Conservation (phyloP, 2,797 vertebrate genomes). For the Delichon dasypus region DNA sequence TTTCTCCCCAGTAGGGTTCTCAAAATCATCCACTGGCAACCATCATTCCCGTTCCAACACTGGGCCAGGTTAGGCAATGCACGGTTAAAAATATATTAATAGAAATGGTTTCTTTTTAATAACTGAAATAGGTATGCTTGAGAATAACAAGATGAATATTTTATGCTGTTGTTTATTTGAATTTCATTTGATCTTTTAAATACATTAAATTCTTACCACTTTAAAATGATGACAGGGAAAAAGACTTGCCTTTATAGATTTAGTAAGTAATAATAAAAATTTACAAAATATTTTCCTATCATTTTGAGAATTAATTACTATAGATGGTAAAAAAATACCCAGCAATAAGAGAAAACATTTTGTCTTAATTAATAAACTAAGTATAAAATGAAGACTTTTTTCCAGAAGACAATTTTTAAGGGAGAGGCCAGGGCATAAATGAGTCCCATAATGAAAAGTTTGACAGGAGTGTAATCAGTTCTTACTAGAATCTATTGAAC, state of each 20-base stretch:
- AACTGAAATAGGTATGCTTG: not conserved
- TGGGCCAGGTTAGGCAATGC: not conserved
- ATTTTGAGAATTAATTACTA: conserved; percentile 1
- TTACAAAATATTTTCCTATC: conserved; percentile 5
- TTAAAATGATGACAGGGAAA: not conserved
- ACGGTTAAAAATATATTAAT: conserved; percentile 29
- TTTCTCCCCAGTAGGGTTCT: not conserved
- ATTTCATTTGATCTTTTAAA: conserved; percentile 40
- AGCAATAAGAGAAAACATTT: not conserved
- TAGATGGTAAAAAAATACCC: not conserved
- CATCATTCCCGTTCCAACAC: not conserved
- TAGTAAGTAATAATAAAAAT: not conserved
- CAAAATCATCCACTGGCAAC: not conserved
- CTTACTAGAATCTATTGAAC: not conserved
- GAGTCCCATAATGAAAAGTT: not conserved
- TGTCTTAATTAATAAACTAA: not conserved
- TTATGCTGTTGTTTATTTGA: conserved; percentile 11
- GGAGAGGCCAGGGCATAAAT: not conserved
- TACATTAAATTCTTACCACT: conserved; percentile 14
- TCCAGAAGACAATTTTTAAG: not conserved
- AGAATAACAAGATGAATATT: not conserved
- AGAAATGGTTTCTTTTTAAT: conserved; percentile 6
- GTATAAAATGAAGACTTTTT: not conserved
- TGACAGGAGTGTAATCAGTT: not conserved
- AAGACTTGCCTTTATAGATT: not conserved